A percentile compares a stretch with the other conserved stretches of the same genome.
Conservation (phyloP, 2,113 vertebrate species). For the Sphyrna mokarran region DNA sequence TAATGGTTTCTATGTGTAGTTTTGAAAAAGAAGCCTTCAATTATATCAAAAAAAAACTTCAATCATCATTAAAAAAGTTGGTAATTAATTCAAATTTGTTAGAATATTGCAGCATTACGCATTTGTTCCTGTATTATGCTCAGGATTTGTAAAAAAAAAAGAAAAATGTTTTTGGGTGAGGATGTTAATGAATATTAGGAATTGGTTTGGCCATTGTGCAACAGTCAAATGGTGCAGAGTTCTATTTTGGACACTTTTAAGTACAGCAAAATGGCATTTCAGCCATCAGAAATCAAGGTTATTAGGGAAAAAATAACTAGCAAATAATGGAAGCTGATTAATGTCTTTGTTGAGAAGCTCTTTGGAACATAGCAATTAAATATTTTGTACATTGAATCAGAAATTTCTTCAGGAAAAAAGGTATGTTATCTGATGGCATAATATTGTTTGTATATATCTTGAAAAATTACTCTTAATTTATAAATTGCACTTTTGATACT, state of each 20-base stretch:
- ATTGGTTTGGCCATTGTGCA: conserved; percentile 24
- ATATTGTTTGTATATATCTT: conserved; percentile 58
- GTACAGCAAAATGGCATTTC: conserved; percentile 12
- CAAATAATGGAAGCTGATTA: conserved; percentile 51
- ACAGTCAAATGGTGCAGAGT: conserved; percentile 24
- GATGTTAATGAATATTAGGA: conserved; percentile 7
- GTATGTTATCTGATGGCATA: conserved; percentile 64
- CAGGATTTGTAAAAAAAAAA: conserved; percentile 10
- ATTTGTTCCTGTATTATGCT: conserved; percentile 29
- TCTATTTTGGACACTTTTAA: conserved; percentile 10
- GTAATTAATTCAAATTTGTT: neutral
- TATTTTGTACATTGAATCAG: conserved; percentile 63
- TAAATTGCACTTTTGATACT: conserved; percentile 82
- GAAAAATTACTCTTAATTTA: conserved; percentile 66
- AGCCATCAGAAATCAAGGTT: conserved; percentile 30
- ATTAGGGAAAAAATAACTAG: conserved; percentile 31
- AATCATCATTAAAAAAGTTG: neutral
- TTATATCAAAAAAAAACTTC: neutral
- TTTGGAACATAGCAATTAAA: conserved; percentile 49
- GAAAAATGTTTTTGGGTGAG: conserved; percentile 15
- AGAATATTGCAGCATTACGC: conserved; percentile 31
- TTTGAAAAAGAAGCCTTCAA: neutral
- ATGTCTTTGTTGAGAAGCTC: conserved; percentile 56
- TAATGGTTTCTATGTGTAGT: neutral
- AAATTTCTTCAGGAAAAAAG: conserved; percentile 83